These are phyloP conservation scores for zebrafish (Danio rerio) DNA, from an alignment of 2,113 vertebrate species.

Conservation along the genomic window DNA sequence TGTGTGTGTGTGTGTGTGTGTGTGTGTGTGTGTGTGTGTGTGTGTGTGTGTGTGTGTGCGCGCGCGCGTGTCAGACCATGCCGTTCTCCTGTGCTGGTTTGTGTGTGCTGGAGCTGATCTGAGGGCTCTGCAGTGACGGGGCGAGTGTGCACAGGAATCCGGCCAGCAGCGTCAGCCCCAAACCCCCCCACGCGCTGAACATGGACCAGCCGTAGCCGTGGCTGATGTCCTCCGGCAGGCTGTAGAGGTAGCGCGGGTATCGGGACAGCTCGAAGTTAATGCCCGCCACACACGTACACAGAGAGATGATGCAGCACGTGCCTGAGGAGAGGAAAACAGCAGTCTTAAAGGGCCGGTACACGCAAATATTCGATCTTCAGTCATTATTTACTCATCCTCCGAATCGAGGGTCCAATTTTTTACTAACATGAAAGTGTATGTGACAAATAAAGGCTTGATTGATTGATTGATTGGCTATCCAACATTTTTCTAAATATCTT, in stretches of 20 bases:
- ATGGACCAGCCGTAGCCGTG: conserved; percentile 99
- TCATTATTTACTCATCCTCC: too few relatives aligned
- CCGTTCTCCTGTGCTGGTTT: conserved; percentile 97
- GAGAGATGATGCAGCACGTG: conserved; percentile 99
- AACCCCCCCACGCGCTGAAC: conserved; percentile 98
- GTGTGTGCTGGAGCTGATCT: conserved; percentile 81
- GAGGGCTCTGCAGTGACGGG: conserved; percentile 95
- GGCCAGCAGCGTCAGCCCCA: conserved; percentile 95
- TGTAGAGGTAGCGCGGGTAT: conserved; percentile 94
- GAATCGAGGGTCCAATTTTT: too few relatives aligned
- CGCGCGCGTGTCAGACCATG: conserved; percentile 71
- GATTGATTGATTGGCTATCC: too few relatives aligned
- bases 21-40: too few relatives aligned
- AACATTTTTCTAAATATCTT: too few relatives aligned
- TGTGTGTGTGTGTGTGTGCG: neutral
- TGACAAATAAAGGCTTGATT: too few relatives aligned
- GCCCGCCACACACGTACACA: conserved; percentile 97
- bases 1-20: too few relatives aligned
- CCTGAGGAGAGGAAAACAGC: conserved; percentile 72
- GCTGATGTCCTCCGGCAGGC: conserved; percentile 96
- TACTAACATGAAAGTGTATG: too few relatives aligned
- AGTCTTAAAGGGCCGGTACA: too few relatives aligned
- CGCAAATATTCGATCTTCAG: too few relatives aligned
- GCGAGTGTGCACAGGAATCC: conserved; percentile 98
- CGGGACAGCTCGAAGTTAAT: conserved; percentile 99